A percentile compares a stretch with the other conserved stretches of the same genome.
Conservation (phyloP, 1,140 invertebrate species). For the Nebria ingens region DNA sequence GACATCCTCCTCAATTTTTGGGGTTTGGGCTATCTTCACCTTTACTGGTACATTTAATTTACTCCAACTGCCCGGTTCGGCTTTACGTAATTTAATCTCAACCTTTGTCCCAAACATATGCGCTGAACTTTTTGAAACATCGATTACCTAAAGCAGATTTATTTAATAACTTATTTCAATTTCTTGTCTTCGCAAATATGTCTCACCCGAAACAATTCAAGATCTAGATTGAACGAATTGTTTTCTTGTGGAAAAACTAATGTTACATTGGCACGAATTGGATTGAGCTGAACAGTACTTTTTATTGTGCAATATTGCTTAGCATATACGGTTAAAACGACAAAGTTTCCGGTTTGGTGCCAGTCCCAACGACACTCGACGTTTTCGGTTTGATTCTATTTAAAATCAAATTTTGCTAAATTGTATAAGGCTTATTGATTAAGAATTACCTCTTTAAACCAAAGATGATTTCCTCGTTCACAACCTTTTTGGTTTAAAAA, state of each 20-base stretch:
- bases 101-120: conserved; percentile 87
- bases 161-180: conserved; percentile 10
- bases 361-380: conserved; percentile 84
- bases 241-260: conserved; percentile 72
- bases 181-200: conserved; percentile 10
- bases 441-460: conserved; percentile 63
- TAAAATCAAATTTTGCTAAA: conserved; percentile 29
- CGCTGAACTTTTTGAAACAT: conserved; percentile 56
- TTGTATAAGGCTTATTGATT: conserved; percentile 21
- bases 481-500: conserved; percentile 88
- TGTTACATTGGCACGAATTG: conserved; percentile 64
- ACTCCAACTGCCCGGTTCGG: conserved; percentile 70
- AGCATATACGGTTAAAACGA: conserved; percentile 80
- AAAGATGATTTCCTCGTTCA: conserved; percentile 70
- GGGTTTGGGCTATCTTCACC: conserved; percentile 8
- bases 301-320: conserved; percentile 76
- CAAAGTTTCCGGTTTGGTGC: conserved; percentile 76
- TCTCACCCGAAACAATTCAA: conserved; percentile 74
- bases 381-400: conserved; percentile 39
- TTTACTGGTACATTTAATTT: conserved; percentile 55
- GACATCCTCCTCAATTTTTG: conserved; percentile 13
- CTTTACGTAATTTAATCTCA: conserved; percentile 88
- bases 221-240: conserved; percentile 65
- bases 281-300: conserved; percentile 72
- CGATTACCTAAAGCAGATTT: conserved; percentile 49